phyloP scores from a whole-genome alignment of 2,113 vertebrate species.

The Hoplias malabaricus region DNA sequence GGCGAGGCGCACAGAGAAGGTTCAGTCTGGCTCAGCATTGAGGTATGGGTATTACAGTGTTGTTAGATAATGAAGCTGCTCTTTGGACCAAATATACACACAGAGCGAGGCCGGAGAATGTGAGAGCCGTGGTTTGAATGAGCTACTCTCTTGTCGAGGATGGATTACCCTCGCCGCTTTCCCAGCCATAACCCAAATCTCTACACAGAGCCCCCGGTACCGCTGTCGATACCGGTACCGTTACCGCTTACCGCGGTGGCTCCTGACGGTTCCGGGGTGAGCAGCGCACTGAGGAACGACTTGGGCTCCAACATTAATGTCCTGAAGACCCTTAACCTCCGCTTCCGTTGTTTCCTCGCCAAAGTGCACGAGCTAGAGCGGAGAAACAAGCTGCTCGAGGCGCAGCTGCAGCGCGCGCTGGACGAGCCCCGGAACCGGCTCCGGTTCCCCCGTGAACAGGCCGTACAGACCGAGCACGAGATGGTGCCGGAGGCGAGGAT shows the following conservation, averaged over 20 bases:
- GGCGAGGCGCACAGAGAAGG: too few relatives aligned
- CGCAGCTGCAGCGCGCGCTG: slow-evolving; percentile 69
- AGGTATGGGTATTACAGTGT: slow-evolving; percentile 20
- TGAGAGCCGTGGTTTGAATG: slow-evolving; percentile 26
- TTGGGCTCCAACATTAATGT: slow-evolving; percentile 76
- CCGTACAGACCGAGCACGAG: slow-evolving; percentile 63
- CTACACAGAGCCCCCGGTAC: slow-evolving; percentile 15
- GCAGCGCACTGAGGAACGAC: slow-evolving; percentile 72
- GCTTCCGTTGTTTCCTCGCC: slow-evolving; percentile 61
- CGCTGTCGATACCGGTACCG: neutral
- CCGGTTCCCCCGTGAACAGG: slow-evolving; percentile 67
- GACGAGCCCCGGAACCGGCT: slow-evolving; percentile 61
- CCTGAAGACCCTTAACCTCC: slow-evolving; percentile 76
- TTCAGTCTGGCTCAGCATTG: neutral
- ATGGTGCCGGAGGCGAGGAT: slow-evolving; percentile 52
- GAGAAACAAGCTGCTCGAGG: slow-evolving; percentile 74
- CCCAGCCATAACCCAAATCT: slow-evolving; percentile 6
- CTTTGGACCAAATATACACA: too few relatives aligned
- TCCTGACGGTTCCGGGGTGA: slow-evolving; percentile 24
- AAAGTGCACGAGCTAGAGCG: slow-evolving; percentile 77
- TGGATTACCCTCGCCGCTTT: slow-evolving; percentile 45
- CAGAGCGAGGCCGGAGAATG: slow-evolving; percentile 27
- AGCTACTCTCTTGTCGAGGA: slow-evolving; percentile 25
- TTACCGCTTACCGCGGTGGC: neutral
- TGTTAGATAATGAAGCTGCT: slow-evolving; percentile 27